Percentiles rank a stretch among this genome's conserved stretches.
Evolutionary conservation across 2,888 invertebrate species (phyloP).

Genomic region (Lydus trimaculatus): DNA sequence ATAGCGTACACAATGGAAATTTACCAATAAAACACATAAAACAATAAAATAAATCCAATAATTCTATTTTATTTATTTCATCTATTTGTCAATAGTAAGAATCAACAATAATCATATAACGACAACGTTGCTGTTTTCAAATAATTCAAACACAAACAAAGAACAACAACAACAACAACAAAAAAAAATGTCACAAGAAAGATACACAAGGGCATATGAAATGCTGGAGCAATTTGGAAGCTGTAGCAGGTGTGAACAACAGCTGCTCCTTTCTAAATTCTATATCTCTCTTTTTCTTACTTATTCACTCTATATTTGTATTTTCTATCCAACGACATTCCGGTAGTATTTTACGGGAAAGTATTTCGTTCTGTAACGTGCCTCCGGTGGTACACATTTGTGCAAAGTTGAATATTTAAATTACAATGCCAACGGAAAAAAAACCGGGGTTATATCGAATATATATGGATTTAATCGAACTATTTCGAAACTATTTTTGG

Average conservation of each 20-base stretch:
- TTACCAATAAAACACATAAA: no score
- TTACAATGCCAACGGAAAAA: background rate
- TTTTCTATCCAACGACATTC: background rate
- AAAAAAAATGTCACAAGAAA: background rate
- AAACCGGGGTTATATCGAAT: background rate
- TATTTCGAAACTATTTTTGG: background rate
- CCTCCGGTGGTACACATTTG: background rate
- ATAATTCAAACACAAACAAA: background rate
- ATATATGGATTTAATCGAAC: background rate
- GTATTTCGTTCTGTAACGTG: background rate
- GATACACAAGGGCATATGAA: constrained; percentile 18
- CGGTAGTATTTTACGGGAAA: background rate
- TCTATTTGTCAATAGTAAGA: background rate
- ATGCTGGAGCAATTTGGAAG: constrained; percentile 28
- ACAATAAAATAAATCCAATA: no score
- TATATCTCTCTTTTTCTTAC: background rate
- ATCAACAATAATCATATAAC: constrained; percentile 1
- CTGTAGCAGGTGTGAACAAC: constrained; percentile 32
- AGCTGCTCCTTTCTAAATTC: constrained; percentile 20
- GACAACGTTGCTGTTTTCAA: background rate
- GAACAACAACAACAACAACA: no score
- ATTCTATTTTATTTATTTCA: background rate
- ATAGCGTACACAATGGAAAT: no score
- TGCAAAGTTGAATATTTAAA: background rate
- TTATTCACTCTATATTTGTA: background rate